Evolutionary conservation across 2,113 vertebrate genomes (phyloP), one percentile per base, ranked within the genome.

Genomic region (Azemiops feae): DNA sequence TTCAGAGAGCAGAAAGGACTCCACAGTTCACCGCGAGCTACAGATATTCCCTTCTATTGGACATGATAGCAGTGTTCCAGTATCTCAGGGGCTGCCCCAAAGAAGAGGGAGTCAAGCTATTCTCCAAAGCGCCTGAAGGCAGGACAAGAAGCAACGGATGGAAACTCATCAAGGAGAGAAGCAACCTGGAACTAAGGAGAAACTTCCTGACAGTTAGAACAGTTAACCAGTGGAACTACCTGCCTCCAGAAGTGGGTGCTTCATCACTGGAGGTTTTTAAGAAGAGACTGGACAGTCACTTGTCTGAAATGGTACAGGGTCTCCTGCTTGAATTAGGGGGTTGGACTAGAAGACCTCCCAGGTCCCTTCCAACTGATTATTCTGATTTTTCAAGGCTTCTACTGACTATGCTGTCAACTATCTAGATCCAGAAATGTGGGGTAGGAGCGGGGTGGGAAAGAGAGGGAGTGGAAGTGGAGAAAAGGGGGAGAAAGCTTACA

Each of bases 311-410:
- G 27, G 60, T 0, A 14, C 1, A 64, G 60, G 11, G 27, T 3
- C 8, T 50, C 7, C 47, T 50, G 47, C 47, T 9, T 1, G 47
- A 9, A 8, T 0, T 0, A 1, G 47, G 47, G 1, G 4, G 27
- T 30, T 64, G 27, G 60, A 11, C 27, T 64, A 64, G 27, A 30
- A 14, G 12, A 30, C 60, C 27, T 14, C 60, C 5, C 1, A 69
- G 60, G 30, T 69, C 60, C 60, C 60, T 69, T n/a, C 60, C 60
- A 2, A 30, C 30, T n/a, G 11, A n/a, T n/a, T 64, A 64, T 64
- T 5, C 60, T 69, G 60, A 69, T 69, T 53, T 0, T 69, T 9
- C 20, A 30, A 0, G 0, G 1, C 12, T 74, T 20, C 27, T 2
- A 43, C 54, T 60, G 22, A 0, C 16, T 6, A 3, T 23, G 87